Evolutionary conservation across 1,140 invertebrate genomes (phyloP).

Genomic region (Tetramorium alpestre): DNA sequence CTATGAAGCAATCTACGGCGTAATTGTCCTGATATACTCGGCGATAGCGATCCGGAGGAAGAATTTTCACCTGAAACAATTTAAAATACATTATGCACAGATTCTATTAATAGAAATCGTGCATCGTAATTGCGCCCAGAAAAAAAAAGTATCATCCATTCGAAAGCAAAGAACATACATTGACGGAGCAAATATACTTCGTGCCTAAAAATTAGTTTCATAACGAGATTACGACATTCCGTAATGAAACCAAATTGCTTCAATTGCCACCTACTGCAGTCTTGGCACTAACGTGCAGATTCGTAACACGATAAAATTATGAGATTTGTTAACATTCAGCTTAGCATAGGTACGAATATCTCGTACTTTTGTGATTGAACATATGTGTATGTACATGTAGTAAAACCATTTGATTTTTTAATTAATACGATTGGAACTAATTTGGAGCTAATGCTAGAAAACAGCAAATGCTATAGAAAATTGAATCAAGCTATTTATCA

Average conservation of each 20-base stretch:
- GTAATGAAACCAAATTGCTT: slow-evolving; percentile 71
- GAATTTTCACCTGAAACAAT: slow-evolving; percentile 79
- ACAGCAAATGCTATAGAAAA: neutral
- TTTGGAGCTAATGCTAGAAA: neutral
- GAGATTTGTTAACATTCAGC: slow-evolving; percentile 5
- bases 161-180: slow-evolving; percentile 49
- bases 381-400: neutral
- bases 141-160: slow-evolving; percentile 27
- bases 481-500: slow-evolving; percentile 9
- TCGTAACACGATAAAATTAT: slow-evolving; percentile 13
- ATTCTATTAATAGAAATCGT: neutral
- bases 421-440: neutral
- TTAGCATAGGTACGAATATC: neutral
- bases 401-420: neutral
- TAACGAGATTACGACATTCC: slow-evolving; percentile 41
- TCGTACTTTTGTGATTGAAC: neutral
- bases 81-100: slow-evolving; percentile 38
- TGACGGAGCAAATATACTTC: slow-evolving; percentile 39
- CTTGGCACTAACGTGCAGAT: slow-evolving; percentile 36
- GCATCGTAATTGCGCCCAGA: neutral
- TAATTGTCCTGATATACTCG: slow-evolving; percentile 74
- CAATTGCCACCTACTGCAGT: slow-evolving; percentile 62
- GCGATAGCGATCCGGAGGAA: slow-evolving; percentile 80
- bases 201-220: slow-evolving; percentile 31
- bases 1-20: slow-evolving; percentile 78